Evolutionary conservation across 1,140 invertebrate genomes (phyloP).

Genomic region (Drosophila biarmipes): DNA sequence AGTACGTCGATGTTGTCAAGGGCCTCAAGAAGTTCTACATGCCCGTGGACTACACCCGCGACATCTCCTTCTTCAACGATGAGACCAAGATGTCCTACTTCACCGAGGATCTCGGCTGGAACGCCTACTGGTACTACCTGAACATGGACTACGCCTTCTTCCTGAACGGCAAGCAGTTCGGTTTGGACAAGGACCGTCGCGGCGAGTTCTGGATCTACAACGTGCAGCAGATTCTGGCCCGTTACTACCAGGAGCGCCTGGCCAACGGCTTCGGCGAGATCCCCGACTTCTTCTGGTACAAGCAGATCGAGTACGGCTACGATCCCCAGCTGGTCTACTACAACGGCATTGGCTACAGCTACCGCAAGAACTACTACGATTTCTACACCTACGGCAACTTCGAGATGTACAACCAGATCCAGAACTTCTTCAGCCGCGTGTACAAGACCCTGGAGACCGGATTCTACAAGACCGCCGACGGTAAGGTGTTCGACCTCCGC

Average conservation of each 20-base stretch:
- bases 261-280: constrained; percentile 88
- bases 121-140: constrained; percentile 87
- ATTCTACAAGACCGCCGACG: constrained; percentile 85
- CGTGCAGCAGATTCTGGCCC: constrained; percentile 87
- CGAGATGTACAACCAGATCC: constrained; percentile 59
- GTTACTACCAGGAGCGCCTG: constrained; percentile 89
- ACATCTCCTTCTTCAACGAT: constrained; percentile 87
- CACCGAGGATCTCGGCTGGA: constrained; percentile 90
- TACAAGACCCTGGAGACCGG: constrained; percentile 88
- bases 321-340: constrained; percentile 87
- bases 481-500: constrained; percentile 85
- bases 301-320: constrained; percentile 87
- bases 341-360: constrained; percentile 88
- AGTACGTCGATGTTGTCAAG: constrained; percentile 50
- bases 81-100: constrained; percentile 88
- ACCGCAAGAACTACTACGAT: constrained; percentile 85
- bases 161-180: constrained; percentile 85
- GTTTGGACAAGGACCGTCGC: constrained; percentile 85
- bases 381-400: constrained; percentile 68
- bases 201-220: constrained; percentile 88
- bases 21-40: constrained; percentile 64
- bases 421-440: constrained; percentile 87
- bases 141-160: constrained; percentile 85
- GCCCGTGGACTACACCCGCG: constrained; percentile 86
- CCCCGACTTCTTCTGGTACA: constrained; percentile 86